Evolutionary conservation across 2,888 invertebrate species (phyloP), one percentile per base, ranked within the genome.

Genomic region (Dasysyrphus albostriatus): DNA sequence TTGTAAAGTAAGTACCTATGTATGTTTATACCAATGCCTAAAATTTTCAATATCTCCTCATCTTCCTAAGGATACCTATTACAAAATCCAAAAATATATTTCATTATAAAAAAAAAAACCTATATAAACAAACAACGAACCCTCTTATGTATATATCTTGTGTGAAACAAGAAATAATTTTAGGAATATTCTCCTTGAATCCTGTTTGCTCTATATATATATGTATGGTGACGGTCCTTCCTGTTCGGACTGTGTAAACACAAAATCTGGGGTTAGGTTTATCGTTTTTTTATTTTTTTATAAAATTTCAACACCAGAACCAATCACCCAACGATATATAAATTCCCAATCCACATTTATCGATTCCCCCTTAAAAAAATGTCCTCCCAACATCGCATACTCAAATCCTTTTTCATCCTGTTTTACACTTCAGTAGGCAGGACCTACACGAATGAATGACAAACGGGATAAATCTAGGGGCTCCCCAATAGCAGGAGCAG

Each of bases 331-430:
- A 49, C 80, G 73, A 69, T 81, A 34, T 81, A 34, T 19, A 63
- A 59, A 47, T 39, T 47, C 58, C 65, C 75, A 37, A 10, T 59
- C 58, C 47, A n/a, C n/a, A 69, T 29, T 47, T 29, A 65, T 32
- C 12, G 51, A 34, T 73, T 54, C 29, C 2, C 14, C 44, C 9
- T 12, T 16, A 2, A 51, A n/a, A 29, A 9, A 59, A 49, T 34
- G 39, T 37, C 29, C 44, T 29, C 42, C 65, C 34, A 56, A 70
- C 56, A 67, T 75, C 19, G 70, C 70, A 78, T 37, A 39, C 19
- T 34, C 19, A 83, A 79, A 87, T 87, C 82, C 87, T 69, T 87
- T 82, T 82, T 87, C 82, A 87, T 87, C 87, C 87, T 82, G 75
- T 83, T 83, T 79, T 39, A 87, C 87, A 63, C 82, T 87, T 82